Base-by-base conservation (phyloP, 1,140 invertebrate species). In the Saccostrea glomerata region DNA sequence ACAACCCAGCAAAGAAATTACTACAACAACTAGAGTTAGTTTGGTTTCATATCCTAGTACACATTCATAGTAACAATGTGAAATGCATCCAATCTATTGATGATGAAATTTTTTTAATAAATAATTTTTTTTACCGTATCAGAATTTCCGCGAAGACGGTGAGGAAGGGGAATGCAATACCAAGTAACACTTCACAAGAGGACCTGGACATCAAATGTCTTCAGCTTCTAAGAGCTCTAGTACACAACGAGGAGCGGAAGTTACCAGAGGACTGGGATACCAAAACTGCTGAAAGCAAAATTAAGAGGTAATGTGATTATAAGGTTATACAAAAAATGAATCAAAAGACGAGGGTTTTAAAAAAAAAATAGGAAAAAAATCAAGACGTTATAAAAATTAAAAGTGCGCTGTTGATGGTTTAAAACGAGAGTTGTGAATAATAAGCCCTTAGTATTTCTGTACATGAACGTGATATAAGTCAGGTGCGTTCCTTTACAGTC, bases 181-280 rank as follows among this genome's bases (percentile, higher is more conserved):
- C 91, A 3, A 90, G 54, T 87, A 23, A 86, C 89, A 13, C 82
- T 17, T 87, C 92, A 4, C 92, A 94, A 83, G 94, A 94, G 63
- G 93, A 94, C 40, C 91, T 95, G 0, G 94, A 95, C 86, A 92
- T 95, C 1, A 93, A 92, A 77, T 94, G 93, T 89, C 88, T 95
- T 20, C 94, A 95, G 89, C 90, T 95, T 13, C 90, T 95, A 0
- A 77, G 95, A 54, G 94, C 94, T 13, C 56, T 95, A 9, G 91
- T 95, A 20, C 94, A 95, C 90, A 95, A 95, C 86, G 94, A 95
- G 86, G 93, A 94, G 85, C 86, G 94, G 82, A 93, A 93, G 85
- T 91, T 95, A 11, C 92, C 93, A 15, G 93, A 93, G 36, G 93
- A 94, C 87, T 95, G 94, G 94, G 91, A 93, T 13, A 87, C 89